A percentile compares a stretch with the other conserved stretches of the same genome.
These are phyloP conservation scores for Theretra japonica DNA, from an alignment of 2,888 invertebrate genomes.

Conservation along the genomic window DNA sequence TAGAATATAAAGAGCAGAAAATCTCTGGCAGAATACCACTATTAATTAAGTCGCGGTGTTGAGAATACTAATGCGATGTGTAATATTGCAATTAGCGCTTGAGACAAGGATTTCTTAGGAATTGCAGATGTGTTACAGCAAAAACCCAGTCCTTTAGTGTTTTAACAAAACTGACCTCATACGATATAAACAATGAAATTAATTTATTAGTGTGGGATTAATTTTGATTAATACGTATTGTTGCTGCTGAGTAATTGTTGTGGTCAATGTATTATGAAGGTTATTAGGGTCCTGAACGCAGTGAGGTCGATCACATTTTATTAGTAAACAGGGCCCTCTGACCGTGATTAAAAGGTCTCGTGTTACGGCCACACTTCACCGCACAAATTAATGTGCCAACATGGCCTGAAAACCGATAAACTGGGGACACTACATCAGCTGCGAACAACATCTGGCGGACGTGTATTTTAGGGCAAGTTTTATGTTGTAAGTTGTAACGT, in stretches of 20 bases:
- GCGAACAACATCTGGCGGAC: slow-evolving; percentile 31
- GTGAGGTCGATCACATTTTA: slow-evolving; percentile 36
- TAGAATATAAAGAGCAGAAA: not conserved
- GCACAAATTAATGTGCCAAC: slow-evolving; percentile 41
- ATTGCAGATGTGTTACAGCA: not conserved
- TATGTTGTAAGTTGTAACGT: slow-evolving; percentile 2
- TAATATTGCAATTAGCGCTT: slow-evolving; percentile 1
- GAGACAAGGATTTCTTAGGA: not conserved
- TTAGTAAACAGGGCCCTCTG: slow-evolving; percentile 43
- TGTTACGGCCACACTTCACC: slow-evolving; percentile 44
- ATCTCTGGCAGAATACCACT: not conserved
- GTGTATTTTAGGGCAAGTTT: slow-evolving; percentile 8
- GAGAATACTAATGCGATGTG: not conserved
- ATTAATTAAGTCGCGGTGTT: not conserved
- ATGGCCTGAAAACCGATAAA: slow-evolving; percentile 35
- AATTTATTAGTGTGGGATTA: no score
- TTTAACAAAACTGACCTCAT: no score
- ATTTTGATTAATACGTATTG: no score
- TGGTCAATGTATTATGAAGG: not conserved
- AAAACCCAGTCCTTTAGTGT: not conserved
- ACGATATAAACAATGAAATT: no score
- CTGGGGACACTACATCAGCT: slow-evolving; percentile 32
- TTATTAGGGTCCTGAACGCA: slow-evolving; percentile 30
- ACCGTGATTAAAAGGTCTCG: slow-evolving; percentile 44
- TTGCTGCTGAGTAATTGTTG: not conserved